phyloP scores from a whole-genome alignment of 2,888 invertebrate genomes.

The Mylabris sibirica region DNA sequence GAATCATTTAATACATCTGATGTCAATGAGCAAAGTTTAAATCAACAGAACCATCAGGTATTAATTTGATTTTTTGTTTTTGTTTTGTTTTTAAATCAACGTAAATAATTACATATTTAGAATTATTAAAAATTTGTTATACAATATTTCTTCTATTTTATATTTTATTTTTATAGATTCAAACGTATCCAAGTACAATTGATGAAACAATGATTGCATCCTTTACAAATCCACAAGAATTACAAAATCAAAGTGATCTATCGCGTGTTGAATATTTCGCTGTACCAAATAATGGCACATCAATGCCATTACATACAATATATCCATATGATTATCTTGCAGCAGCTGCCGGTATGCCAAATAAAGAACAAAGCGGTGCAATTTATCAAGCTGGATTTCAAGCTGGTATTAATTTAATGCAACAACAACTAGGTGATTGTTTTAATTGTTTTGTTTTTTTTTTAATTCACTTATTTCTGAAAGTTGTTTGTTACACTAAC shows the following conservation, averaged over 20 bases:
- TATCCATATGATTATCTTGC: slow-evolving; percentile 62
- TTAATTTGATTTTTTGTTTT: slow-evolving; percentile 27
- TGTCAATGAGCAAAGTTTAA: slow-evolving; percentile 61
- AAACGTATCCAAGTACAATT: slow-evolving; percentile 55
- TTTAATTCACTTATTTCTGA: not conserved
- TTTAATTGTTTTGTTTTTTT: not conserved
- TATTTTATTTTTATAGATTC: slow-evolving; percentile 48
- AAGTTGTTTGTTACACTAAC: not conserved
- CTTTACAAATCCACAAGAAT: slow-evolving; percentile 56
- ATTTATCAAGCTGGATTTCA: slow-evolving; percentile 60
- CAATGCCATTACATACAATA: slow-evolving; percentile 56
- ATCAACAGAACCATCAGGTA: slow-evolving; percentile 53
- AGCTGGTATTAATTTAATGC: slow-evolving; percentile 59
- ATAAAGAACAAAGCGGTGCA: slow-evolving; percentile 53
- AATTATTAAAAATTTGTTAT: no score
- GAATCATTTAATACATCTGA: slow-evolving; percentile 65
- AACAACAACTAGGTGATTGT: slow-evolving; percentile 54
- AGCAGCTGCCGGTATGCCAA: slow-evolving; percentile 54
- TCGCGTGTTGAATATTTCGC: slow-evolving; percentile 62
- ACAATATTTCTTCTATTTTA: not conserved
- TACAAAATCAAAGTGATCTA: slow-evolving; percentile 54
- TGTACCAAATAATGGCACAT: slow-evolving; percentile 56
- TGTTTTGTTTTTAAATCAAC: not conserved
- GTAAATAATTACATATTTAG: not conserved
- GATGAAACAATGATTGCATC: slow-evolving; percentile 61